A percentile compares a stretch with the other conserved stretches of the same genome.
phyloP scores from a whole-genome alignment of 2,113 vertebrate genomes.

The Albula glossodonta region DNA sequence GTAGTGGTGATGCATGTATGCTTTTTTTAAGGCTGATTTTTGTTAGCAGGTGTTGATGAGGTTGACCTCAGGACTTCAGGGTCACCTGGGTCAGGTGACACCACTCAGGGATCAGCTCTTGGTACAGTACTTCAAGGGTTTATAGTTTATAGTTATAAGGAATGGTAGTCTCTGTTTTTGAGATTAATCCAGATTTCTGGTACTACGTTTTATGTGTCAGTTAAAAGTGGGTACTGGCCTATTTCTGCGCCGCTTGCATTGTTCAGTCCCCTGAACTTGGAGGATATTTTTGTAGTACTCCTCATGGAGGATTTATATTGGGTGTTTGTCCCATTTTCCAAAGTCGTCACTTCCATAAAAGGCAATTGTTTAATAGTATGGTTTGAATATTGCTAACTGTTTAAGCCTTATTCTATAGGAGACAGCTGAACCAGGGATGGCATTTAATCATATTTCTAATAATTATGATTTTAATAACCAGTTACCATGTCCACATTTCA shows the following conservation, averaged over 20 bases:
- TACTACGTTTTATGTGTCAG: background rate
- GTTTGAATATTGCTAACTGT: background rate
- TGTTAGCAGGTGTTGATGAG: background rate
- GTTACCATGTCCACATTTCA: background rate
- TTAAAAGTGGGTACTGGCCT: background rate
- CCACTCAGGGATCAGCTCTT: background rate
- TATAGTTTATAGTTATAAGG: background rate
- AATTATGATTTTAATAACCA: background rate
- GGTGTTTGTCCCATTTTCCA: constrained; percentile 8
- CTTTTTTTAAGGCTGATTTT: background rate
- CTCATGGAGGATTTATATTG: background rate
- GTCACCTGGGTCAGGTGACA: background rate
- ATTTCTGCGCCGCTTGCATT: background rate
- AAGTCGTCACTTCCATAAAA: background rate
- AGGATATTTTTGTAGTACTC: background rate
- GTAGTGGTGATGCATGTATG: no score
- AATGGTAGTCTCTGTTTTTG: background rate
- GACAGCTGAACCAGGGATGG: background rate
- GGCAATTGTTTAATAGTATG: background rate
- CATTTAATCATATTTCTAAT: background rate
- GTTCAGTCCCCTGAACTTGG: background rate
- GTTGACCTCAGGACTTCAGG: background rate
- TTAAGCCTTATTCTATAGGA: background rate
- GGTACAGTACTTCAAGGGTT: background rate
- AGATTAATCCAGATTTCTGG: background rate